These are phyloP conservation scores for Ceuthmochares aereus DNA, from an alignment of 2,113 vertebrate species.

Conservation along the genomic window DNA sequence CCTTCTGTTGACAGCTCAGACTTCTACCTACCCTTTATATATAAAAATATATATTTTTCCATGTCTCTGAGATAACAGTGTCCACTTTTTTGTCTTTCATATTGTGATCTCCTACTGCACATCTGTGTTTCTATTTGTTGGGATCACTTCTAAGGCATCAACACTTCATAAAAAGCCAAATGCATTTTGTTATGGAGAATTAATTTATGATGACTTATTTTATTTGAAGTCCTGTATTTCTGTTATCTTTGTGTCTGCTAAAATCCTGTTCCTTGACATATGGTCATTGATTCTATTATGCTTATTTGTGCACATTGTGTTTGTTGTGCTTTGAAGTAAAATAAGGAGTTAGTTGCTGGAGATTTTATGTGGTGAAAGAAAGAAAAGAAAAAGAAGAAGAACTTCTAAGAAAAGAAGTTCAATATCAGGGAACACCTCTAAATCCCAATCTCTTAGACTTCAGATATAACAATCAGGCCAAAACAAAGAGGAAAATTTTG, in stretches of 20 bases:
- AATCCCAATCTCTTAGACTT: background rate
- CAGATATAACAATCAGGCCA: background rate
- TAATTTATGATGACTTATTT: background rate
- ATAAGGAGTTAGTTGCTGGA: background rate
- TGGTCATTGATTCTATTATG: background rate
- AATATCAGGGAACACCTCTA: background rate
- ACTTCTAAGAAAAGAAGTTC: background rate
- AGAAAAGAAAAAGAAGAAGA: too few species aligned
- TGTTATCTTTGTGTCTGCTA: background rate
- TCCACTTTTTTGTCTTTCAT: conserved; percentile 5
- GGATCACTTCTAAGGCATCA: background rate
- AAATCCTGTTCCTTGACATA: background rate
- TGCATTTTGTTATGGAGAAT: background rate
- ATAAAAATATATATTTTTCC: conserved; percentile 30
- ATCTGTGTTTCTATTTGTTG: background rate
- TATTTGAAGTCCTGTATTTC: background rate
- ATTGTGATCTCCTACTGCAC: background rate
- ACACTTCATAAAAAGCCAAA: background rate
- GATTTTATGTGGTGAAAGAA: background rate
- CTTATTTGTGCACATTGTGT: background rate
- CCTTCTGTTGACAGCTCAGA: background rate
- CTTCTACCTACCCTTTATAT: background rate
- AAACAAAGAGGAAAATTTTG: background rate
- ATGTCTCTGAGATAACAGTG: conserved; percentile 27
- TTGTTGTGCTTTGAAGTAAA: background rate